These are phyloP conservation scores for Pristionchus mayeri DNA, from an alignment of 2,888 invertebrate species.

Conservation along the genomic window DNA sequence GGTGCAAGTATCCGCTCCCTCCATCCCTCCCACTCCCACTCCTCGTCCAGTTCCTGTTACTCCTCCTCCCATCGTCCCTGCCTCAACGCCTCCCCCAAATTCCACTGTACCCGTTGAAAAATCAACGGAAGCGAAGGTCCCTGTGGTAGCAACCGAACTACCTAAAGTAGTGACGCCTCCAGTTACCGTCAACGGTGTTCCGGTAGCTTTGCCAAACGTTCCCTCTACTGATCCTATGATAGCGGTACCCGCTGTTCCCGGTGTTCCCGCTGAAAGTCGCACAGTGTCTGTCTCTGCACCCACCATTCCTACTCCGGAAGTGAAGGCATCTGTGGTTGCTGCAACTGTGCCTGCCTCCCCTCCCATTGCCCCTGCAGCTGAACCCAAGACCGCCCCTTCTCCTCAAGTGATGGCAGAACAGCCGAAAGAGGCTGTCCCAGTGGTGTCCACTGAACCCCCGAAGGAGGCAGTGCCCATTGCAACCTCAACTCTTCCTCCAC, in stretches of 20 bases:
- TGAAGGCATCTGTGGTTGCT: background rate
- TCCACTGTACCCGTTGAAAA: background rate
- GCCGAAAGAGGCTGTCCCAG: background rate
- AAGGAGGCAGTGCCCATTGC: background rate
- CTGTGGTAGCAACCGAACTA: background rate
- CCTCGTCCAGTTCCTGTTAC: background rate
- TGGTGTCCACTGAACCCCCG: background rate
- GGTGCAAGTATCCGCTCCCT: background rate
- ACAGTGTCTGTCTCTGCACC: background rate
- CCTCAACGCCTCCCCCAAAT: background rate
- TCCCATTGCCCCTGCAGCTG: background rate
- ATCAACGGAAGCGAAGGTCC: background rate
- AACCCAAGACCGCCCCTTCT: background rate
- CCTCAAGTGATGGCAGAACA: background rate
- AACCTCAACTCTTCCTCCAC: background rate
- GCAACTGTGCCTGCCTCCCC: background rate
- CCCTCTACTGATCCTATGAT: background rate
- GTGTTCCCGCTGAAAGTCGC: background rate
- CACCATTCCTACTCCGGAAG: background rate
- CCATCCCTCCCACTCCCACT: background rate
- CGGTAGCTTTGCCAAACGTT: background rate
- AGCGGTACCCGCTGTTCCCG: background rate
- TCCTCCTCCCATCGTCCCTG: background rate
- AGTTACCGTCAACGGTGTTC: background rate
- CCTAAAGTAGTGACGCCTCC: background rate